Evolutionary conservation across 2,113 vertebrate species (phyloP), one percentile per base, ranked within the genome.

Genomic region (Catharus bicknelli): DNA sequence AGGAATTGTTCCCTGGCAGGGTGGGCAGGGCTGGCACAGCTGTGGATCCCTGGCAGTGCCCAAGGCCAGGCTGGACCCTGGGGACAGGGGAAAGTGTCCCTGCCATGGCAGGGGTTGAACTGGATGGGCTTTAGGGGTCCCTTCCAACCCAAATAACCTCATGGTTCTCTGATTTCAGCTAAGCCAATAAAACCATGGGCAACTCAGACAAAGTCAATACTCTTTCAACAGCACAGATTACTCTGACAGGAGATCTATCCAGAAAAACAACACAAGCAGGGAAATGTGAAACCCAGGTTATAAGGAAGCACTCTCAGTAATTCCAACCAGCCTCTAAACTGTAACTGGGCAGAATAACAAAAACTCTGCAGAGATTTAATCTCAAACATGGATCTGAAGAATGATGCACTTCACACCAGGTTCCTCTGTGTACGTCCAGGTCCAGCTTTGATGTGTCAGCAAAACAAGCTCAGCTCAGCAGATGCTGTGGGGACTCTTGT

Each of bases 61-160:
- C 54, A 10, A 54, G 62, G 20, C n/a, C 40, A 30, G 40, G 38
- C 1, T 59, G 51, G 32, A n/a, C 2, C 23, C 0, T 23, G 20
- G 5, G 29, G 40, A 7, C 2, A 21, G 11, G 47, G 40, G 16
- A 0, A 47, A 9, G 9, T 15, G 69, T 61, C 45, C 68, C 38
- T 74, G 59, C 16, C 38, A n/a, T 16, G 27, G 45, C 27, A 29
- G 27, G 15, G 8, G 9, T 66, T 19, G 38, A 0, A 38, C 1
- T 7, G 27, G 69, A 30, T 25, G 16, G 11, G 15, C 3, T 61
- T 1, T 34, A 38, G 15, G 30, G 16, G 25, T 54, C 23, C 34
- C 9, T 68, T 54, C 62, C 70, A 75, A 75, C 17, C 11, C 54
- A 82, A 68, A 75, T 34, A 54, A 54, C 68, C 67, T 36, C 55